Percentiles rank a stretch among this genome's conserved stretches.
Evolutionary conservation across 1,140 invertebrate species (phyloP).

Genomic region (Scaptomyza montana): DNA sequence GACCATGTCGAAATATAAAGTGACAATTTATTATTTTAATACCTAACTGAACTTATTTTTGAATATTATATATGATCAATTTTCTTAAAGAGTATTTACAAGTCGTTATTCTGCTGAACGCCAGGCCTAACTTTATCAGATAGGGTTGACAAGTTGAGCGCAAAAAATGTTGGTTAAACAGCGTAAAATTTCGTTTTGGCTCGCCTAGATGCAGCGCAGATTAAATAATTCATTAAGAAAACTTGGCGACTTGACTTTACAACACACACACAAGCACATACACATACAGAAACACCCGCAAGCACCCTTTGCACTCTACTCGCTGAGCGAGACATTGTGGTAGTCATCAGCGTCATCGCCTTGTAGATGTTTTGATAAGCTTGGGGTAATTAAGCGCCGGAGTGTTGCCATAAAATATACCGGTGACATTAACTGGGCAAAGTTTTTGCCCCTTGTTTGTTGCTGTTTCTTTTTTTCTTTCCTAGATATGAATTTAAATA

Average conservation of each 20-base stretch:
- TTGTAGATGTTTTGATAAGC: slow-evolving; percentile 78
- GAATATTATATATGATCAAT: no score
- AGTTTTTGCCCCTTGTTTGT: slow-evolving; percentile 51
- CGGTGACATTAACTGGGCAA: slow-evolving; percentile 35
- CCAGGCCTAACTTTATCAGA: slow-evolving; percentile 9
- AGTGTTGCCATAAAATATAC: slow-evolving; percentile 52
- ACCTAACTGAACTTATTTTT: no score
- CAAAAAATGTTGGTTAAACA: slow-evolving; percentile 69
- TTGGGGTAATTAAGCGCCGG: slow-evolving; percentile 75
- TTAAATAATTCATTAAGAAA: slow-evolving; percentile 81
- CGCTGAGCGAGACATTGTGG: slow-evolving; percentile 4
- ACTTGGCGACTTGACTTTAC: slow-evolving; percentile 46
- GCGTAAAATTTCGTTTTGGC: slow-evolving; percentile 47
- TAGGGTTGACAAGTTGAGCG: slow-evolving; percentile 70
- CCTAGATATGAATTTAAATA: slow-evolving; percentile 76
- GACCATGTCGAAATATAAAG: no score
- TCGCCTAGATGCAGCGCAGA: slow-evolving; percentile 60
- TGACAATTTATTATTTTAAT: no score
- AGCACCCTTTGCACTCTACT: neutral
- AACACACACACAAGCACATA: neutral
- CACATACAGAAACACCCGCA: slow-evolving; percentile 1
- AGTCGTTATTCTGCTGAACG: neutral
- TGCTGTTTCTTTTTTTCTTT: no score
- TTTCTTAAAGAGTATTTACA: slow-evolving; percentile 6
- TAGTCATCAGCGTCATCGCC: slow-evolving; percentile 49